These are phyloP conservation scores for Cepaea hortensis DNA, from an alignment of 2,888 invertebrate species.

Conservation along the genomic window DNA sequence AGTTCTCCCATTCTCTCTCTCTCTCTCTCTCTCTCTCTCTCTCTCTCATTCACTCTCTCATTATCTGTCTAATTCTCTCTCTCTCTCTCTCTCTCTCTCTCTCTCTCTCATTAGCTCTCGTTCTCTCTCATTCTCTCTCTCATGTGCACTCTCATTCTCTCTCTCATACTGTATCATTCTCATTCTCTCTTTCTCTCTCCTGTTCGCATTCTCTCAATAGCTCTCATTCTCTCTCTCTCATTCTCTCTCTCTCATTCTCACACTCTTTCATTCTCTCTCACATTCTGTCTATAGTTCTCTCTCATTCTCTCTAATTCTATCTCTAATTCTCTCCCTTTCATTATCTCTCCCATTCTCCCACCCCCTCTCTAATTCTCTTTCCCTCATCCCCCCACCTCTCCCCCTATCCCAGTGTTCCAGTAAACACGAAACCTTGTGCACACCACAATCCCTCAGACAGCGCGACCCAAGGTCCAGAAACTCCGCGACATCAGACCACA, in stretches of 20 bases:
- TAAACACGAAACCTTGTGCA: neutral
- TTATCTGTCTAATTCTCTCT: neutral
- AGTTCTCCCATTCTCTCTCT: neutral
- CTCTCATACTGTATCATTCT: neutral
- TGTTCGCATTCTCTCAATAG: neutral
- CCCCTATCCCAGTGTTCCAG: neutral
- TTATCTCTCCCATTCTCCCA: neutral
- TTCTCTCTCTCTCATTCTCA: neutral
- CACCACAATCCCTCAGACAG: no score
- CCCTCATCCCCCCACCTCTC: neutral
- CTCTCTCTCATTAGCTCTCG: neutral
- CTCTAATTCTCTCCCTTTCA: no score
- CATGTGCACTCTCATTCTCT: neutral
- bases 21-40: conserved; percentile 19
- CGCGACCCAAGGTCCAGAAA: no score
- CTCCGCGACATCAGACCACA: no score
- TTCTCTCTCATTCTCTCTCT: neutral
- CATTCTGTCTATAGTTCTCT: no score
- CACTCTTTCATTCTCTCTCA: neutral
- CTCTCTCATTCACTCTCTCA: no score
- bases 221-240: neutral
- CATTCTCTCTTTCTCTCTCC: neutral
- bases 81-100: conserved; percentile 12
- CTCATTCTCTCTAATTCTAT: no score
- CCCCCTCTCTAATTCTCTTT: neutral